A percentile compares a stretch with the other conserved stretches of the same genome.
phyloP scores from a whole-genome alignment of 2,888 invertebrate genomes.

The Melinopterus prodromus region DNA sequence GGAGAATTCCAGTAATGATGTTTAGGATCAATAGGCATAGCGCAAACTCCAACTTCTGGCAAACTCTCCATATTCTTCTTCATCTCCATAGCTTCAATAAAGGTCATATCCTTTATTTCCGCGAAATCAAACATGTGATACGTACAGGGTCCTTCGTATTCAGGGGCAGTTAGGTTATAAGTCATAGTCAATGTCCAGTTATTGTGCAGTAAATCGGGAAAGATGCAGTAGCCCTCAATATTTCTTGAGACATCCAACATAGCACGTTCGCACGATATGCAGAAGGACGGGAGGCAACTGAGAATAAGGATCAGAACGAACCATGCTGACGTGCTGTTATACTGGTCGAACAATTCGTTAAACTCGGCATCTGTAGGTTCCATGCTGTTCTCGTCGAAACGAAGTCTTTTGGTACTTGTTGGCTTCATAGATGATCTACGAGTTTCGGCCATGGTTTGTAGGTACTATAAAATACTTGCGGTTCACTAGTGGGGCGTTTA shows the following conservation, averaged over 20 bases:
- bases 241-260: background rate
- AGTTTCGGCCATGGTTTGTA: background rate
- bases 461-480: too few relatives aligned
- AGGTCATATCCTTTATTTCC: slow-evolving; percentile 22
- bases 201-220: slow-evolving; percentile 27
- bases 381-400: background rate
- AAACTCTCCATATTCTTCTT: slow-evolving; percentile 5
- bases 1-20: background rate
- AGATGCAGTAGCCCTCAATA: slow-evolving; percentile 26
- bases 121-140: slow-evolving; percentile 29
- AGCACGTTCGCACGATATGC: background rate
- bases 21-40: background rate
- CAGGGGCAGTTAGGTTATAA: slow-evolving; percentile 28
- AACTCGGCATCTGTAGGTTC: slow-evolving; percentile 33
- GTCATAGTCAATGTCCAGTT: slow-evolving; percentile 28
- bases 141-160: slow-evolving; percentile 22
- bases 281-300: slow-evolving; percentile 13
- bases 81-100: slow-evolving; percentile 27
- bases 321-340: slow-evolving; percentile 17
- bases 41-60: slow-evolving; percentile 22
- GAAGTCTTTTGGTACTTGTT: background rate
- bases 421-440: background rate
- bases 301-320: slow-evolving; percentile 23
- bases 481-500: too few relatives aligned
- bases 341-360: slow-evolving; percentile 17